Evolutionary conservation across 2,113 vertebrate species (phyloP).

Genomic region (Saguinus midas): DNA sequence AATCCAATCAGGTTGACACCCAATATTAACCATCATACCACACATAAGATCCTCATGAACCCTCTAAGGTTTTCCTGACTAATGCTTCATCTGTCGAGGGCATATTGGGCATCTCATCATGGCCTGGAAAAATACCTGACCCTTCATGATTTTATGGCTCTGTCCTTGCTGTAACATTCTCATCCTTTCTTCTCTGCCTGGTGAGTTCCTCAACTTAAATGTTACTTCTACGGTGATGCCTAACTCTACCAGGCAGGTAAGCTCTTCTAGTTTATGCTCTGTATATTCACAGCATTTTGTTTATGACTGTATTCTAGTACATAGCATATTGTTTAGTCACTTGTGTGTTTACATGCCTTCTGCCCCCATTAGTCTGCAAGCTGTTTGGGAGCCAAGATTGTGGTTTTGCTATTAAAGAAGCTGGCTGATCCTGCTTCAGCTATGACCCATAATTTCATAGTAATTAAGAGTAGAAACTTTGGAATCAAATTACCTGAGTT

Average conservation of each 20-base stretch:
- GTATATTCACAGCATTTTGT: not conserved
- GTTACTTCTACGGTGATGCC: not conserved
- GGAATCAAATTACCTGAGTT: not conserved
- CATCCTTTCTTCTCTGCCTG: not conserved
- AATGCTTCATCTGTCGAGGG: fast-evolving
- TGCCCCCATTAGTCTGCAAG: not conserved
- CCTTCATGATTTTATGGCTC: not conserved
- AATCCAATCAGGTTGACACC: too few species aligned
- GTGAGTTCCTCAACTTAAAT: fast-evolving
- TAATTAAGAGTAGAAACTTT: not conserved
- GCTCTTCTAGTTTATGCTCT: not conserved
- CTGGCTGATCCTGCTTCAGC: not conserved
- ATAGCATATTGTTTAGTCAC: not conserved
- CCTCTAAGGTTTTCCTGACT: fast-evolving
- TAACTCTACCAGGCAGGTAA: not conserved
- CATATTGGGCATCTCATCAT: too few species aligned
- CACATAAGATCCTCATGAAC: not conserved
- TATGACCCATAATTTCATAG: not conserved
- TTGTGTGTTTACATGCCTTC: not conserved
- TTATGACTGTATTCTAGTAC: not conserved
- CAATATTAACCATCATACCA: too few species aligned
- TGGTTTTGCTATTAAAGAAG: not conserved
- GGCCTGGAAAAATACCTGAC: not conserved
- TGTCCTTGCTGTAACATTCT: not conserved
- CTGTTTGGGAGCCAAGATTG: not conserved